Conservation (phyloP, 2,888 invertebrate genomes). For the Lithophane leautieri region DNA sequence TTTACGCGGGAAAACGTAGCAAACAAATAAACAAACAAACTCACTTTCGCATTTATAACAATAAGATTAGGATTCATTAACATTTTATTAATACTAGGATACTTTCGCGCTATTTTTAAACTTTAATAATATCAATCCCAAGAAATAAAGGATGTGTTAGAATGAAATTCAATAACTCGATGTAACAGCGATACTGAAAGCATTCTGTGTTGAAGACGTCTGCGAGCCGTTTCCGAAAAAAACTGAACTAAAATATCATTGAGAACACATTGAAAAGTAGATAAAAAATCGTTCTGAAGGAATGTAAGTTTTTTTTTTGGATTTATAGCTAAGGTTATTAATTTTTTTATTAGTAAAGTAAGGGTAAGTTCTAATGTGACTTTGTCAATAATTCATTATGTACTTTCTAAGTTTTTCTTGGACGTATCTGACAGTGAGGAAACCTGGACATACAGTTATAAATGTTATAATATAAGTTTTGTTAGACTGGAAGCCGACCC, state of each 20-base stretch:
- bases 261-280: conserved; percentile 28
- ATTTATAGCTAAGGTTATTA: not conserved
- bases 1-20: no score
- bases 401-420: no score
- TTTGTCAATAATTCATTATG: no score
- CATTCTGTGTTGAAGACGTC: conserved; percentile 24
- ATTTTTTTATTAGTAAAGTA: not conserved
- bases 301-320: not conserved
- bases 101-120: not conserved
- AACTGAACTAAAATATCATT: conserved; percentile 24
- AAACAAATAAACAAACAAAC: no score
- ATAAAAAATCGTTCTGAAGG: conserved; percentile 25
- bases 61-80: no score
- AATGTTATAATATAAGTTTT: no score
- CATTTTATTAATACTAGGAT: no score
- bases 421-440: no score
- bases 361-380: not conserved
- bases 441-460: no score
- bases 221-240: conserved; percentile 13
- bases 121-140: not conserved
- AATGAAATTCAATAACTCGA: conserved; percentile 35
- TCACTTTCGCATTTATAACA: no score
- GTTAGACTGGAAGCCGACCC: no score
- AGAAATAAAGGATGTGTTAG: conserved; percentile 3
- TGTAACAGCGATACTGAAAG: conserved; percentile 15